Conservation (phyloP, 2,888 invertebrate genomes). For the Enchytraeus crypticus region DNA sequence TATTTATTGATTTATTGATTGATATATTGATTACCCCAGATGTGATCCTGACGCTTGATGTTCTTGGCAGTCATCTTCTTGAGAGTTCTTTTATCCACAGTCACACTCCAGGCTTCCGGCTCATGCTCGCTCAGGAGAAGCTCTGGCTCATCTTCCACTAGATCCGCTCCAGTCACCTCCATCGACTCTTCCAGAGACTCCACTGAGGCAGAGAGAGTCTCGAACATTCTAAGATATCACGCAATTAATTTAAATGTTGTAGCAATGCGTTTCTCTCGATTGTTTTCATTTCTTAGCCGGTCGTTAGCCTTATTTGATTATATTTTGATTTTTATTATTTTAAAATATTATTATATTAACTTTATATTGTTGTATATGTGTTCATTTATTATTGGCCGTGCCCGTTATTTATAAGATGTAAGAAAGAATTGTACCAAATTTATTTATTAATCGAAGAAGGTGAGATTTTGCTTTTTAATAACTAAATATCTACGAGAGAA, state of each 20-base stretch:
- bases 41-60: constrained; percentile 88
- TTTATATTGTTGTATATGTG: too few species aligned
- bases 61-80: constrained; percentile 65
- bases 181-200: constrained; percentile 47
- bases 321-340: too few species aligned
- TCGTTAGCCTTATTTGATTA: neutral
- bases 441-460: too few species aligned
- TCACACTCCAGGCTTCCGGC: constrained; percentile 86
- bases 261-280: neutral
- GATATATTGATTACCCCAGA: constrained; percentile 57
- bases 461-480: too few species aligned
- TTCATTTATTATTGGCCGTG: too few species aligned
- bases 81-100: constrained; percentile 66
- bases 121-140: constrained; percentile 51
- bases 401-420: too few species aligned
- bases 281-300: neutral
- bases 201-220: constrained; percentile 45
- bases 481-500: too few species aligned
- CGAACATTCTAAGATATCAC: constrained; percentile 36
- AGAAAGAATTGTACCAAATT: too few species aligned
- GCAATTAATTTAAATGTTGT: neutral
- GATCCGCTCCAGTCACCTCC: neutral
- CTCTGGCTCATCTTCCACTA: neutral
- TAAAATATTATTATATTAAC: too few species aligned
- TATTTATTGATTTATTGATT: neutral